These are phyloP conservation scores for Platycheirus albimanus DNA, from an alignment of 2,888 invertebrate genomes.

Conservation along the genomic window DNA sequence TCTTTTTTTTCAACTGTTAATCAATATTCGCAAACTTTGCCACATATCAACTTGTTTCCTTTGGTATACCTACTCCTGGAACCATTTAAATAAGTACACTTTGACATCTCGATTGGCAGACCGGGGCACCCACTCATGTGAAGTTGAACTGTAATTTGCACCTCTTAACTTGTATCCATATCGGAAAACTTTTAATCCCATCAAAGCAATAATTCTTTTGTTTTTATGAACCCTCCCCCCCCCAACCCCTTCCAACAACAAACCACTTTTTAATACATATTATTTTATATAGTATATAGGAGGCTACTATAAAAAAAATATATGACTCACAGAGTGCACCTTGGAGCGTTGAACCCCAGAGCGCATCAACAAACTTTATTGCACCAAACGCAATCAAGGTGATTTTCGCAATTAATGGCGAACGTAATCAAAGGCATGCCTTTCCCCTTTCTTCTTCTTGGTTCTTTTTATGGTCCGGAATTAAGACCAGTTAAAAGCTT, in stretches of 20 bases:
- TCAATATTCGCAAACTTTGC: too few relatives aligned
- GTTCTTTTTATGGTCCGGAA: background rate
- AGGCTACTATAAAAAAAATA: too few relatives aligned
- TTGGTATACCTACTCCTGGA: background rate
- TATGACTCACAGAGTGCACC: constrained; percentile 26
- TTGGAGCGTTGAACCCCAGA: constrained; percentile 63
- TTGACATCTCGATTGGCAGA: constrained; percentile 5
- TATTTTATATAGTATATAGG: too few relatives aligned
- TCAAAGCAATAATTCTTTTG: too few relatives aligned
- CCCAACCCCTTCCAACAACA: too few relatives aligned
- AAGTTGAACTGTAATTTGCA: constrained; percentile 13
- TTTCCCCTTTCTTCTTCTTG: background rate
- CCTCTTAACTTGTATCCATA: constrained; percentile 9
- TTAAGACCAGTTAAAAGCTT: constrained; percentile 6
- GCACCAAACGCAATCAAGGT: constrained; percentile 28
- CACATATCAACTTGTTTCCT: too few relatives aligned
- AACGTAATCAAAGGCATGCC: constrained; percentile 5
- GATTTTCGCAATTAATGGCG: constrained; percentile 43
- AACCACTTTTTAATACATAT: too few relatives aligned
- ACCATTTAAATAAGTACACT: background rate
- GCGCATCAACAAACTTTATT: constrained; percentile 25
- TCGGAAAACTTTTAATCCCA: background rate
- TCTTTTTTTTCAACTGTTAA: too few relatives aligned
- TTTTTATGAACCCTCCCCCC: background rate
- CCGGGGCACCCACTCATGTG: constrained; percentile 1